Percentiles rank a stretch among this genome's conserved stretches.
phyloP scores from a whole-genome alignment of 2,113 vertebrate genomes.

The Apistogramma diplotaenia region DNA sequence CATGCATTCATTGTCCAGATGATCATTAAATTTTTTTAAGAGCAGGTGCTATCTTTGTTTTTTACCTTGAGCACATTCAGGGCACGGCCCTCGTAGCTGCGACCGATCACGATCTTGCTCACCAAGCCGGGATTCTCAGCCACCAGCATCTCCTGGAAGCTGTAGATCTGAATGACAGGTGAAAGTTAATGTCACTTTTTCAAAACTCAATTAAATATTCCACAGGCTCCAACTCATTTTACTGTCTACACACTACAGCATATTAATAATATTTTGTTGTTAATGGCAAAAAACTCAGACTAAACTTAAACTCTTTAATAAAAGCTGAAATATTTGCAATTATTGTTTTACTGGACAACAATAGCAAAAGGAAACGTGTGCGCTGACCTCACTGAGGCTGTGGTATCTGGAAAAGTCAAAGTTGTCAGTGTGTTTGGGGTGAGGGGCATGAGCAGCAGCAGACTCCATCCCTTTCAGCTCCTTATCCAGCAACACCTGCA shows the following conservation, averaged over 20 bases:
- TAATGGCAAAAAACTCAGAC: no score
- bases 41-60: background rate
- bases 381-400: conserved; percentile 79
- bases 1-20: background rate
- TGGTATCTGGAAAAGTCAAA: conserved; percentile 86
- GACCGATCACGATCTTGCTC: conserved; percentile 86
- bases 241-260: background rate
- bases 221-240: background rate
- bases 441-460: background rate
- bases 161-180: conserved; percentile 79
- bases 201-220: background rate
- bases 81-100: conserved; percentile 83
- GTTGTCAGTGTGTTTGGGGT: conserved; percentile 70
- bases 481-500: conserved; percentile 80
- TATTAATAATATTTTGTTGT: background rate
- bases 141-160: conserved; percentile 87
- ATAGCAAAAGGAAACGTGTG: background rate
- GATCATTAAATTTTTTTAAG: background rate
- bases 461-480: conserved; percentile 80
- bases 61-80: conserved; percentile 88
- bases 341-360: background rate
- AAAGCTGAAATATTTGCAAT: background rate
- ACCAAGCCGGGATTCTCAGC: conserved; percentile 80
- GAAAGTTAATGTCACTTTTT: background rate
- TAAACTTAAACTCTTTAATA: background rate